Percentiles rank a stretch among this genome's conserved stretches.
phyloP scores from a whole-genome alignment of 2,888 invertebrate species.

The Troilus luridus region DNA sequence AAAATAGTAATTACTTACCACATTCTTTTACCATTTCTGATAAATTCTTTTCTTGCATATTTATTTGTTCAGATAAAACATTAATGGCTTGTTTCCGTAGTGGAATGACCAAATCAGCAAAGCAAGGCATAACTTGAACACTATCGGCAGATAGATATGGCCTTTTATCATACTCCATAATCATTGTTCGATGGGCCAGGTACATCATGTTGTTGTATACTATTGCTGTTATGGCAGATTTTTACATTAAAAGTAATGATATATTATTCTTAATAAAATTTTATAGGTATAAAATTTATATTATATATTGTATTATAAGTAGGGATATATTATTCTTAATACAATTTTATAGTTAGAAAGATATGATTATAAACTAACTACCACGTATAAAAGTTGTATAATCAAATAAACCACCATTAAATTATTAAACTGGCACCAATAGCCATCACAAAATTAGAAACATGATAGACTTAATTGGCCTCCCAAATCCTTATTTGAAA shows the following conservation, averaged over 20 bases:
- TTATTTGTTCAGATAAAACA: slow-evolving; percentile 48
- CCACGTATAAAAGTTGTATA: background rate
- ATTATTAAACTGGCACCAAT: too few species aligned
- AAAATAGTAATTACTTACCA: slow-evolving; percentile 30
- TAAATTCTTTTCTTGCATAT: slow-evolving; percentile 34
- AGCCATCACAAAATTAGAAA: too few species aligned
- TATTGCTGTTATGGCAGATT: slow-evolving; percentile 69
- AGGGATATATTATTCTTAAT: too few species aligned
- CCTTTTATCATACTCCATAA: slow-evolving; percentile 70
- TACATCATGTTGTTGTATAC: slow-evolving; percentile 95
- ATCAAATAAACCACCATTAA: background rate
- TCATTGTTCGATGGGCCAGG: slow-evolving; percentile 81
- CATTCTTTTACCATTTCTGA: slow-evolving; percentile 48
- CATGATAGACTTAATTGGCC: too few species aligned
- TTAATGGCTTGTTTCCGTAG: slow-evolving; percentile 40
- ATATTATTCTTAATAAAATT: slow-evolving; percentile 5
- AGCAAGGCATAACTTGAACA: slow-evolving; percentile 42
- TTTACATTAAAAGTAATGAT: background rate
- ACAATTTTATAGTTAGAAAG: too few species aligned
- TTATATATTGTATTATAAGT: too few species aligned
- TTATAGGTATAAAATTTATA: background rate
- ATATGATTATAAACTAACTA: too few species aligned
- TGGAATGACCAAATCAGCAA: slow-evolving; percentile 49
- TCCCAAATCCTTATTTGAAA: too few species aligned
- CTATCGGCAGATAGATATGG: background rate